Base-by-base conservation (phyloP, 2,113 vertebrate species). In the Kryptolebias marmoratus region DNA sequence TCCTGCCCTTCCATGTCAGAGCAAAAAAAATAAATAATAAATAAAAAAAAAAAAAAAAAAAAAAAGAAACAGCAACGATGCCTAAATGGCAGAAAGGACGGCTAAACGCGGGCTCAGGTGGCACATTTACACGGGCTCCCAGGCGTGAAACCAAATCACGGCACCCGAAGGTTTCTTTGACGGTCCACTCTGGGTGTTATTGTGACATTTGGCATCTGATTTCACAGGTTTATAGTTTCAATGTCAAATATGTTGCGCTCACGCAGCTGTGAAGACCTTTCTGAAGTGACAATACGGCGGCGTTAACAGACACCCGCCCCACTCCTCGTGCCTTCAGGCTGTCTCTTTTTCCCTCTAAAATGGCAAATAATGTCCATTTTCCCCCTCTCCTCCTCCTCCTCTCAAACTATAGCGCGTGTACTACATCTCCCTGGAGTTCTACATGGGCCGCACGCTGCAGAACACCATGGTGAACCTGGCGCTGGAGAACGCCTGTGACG, bases 381-480 rank as follows among this genome's bases (percentile, higher is more conserved):
- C 3, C 10, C 10, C 39, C 9, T 42, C 10, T 9, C 39, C 3
- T 36, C 32, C 3, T 28, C 64, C 58, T 8, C 28, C 39, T 11
- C 18, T 52, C 31, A 53, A 42, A 56, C 59, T 73, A n/a, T 30
- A 94, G 93, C 91, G 93, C 2, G 92, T 95, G 30, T 94, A 94
- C 82, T 94, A 94, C 88, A 75, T 95, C 75, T 94, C 93, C 47
- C 87, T 94, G 39, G 93, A 94, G 91, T 94, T 94, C 82, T 94
- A 93, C 92, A 94, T 94, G 92, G 94, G 92, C 32, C 92, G 92
- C 16, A 86, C 93, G 30, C 91, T 94, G 36, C 94, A 93, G 45
- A 94, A 94, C 91, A 94, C 94, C 79, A 95, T 95, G 94, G 93
- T 95, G 72, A 94, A 94, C 87, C 90, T 95, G 0, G 93, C 90